phyloP scores from a whole-genome alignment of 2,113 vertebrate species.

The Indicator maculatus region DNA sequence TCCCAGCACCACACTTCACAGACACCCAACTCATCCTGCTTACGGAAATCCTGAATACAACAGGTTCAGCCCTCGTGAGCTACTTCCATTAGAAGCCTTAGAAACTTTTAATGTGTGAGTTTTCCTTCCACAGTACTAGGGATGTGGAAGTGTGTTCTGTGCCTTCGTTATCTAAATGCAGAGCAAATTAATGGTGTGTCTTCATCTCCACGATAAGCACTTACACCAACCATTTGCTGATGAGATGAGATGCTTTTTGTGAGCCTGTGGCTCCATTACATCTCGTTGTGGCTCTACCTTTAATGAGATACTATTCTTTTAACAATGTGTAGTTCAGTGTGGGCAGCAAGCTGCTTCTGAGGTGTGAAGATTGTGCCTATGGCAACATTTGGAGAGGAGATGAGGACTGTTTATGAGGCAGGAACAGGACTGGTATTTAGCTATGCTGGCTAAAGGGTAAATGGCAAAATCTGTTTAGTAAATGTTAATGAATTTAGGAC shows the following conservation, averaged over 20 bases:
- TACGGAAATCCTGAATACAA: not conserved
- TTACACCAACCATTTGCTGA: not conserved
- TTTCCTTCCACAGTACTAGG: not conserved
- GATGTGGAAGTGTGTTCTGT: not conserved
- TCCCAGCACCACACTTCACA: not conserved
- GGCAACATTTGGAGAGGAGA: not conserved
- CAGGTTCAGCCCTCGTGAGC: not conserved
- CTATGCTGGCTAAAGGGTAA: not conserved
- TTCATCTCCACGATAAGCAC: not conserved
- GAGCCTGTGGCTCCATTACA: not conserved
- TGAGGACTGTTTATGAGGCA: not conserved
- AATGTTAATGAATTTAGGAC: not conserved
- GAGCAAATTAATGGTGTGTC: not conserved
- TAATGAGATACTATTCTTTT: not conserved
- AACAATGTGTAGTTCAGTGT: not conserved
- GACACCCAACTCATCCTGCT: not conserved
- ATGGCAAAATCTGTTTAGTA: slow-evolving; percentile 1
- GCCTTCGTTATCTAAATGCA: not conserved
- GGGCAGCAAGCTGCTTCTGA: not conserved
- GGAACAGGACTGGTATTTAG: not conserved
- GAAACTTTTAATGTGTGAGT: not conserved
- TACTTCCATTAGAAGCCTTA: not conserved
- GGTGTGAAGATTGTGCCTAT: not conserved
- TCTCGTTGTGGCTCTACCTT: not conserved
- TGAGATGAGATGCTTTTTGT: not conserved